These are phyloP conservation scores for Siniperca undulata DNA, from an alignment of 2,797 vertebrate species.

Conservation along the genomic window DNA sequence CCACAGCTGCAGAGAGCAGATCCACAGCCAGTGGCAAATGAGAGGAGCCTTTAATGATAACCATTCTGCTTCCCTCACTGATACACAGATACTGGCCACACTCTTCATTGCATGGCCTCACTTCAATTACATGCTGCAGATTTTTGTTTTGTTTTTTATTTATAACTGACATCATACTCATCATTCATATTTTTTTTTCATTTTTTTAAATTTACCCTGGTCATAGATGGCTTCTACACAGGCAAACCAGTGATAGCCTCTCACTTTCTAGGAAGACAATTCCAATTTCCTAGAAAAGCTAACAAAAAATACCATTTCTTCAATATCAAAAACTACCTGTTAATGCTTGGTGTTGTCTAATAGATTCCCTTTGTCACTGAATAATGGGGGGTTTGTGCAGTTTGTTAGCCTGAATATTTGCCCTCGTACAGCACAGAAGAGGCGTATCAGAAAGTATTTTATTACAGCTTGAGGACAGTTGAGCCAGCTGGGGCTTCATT, in stretches of 20 bases:
- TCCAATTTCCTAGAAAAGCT: neutral
- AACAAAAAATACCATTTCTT: constrained; percentile 11
- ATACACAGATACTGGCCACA: constrained; percentile 39
- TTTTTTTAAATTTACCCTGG: neutral
- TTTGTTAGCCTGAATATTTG: constrained; percentile 47
- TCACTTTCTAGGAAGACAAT: neutral
- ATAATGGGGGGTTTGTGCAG: constrained; percentile 31
- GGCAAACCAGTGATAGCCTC: constrained; percentile 9
- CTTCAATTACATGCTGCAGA: constrained; percentile 30
- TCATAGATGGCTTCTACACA: neutral
- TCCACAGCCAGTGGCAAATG: constrained; percentile 57
- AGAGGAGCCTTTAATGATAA: constrained; percentile 60
- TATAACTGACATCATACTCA: constrained; percentile 15
- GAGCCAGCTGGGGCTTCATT: constrained; percentile 74
- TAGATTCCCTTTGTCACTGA: constrained; percentile 30
- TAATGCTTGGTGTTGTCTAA: constrained; percentile 28
- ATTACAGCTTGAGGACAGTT: constrained; percentile 63
- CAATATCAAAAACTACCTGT: constrained; percentile 16
- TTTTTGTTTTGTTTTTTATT: constrained; percentile 18
- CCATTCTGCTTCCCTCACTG: constrained; percentile 42
- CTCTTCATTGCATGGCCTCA: constrained; percentile 37
- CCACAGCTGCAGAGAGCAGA: constrained; percentile 68
- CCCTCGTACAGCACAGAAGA: constrained; percentile 40
- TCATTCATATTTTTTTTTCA: neutral
- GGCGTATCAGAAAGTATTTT: constrained; percentile 57